Conservation (phyloP, 1,140 invertebrate species). For the Doryteuthis pealeii region DNA sequence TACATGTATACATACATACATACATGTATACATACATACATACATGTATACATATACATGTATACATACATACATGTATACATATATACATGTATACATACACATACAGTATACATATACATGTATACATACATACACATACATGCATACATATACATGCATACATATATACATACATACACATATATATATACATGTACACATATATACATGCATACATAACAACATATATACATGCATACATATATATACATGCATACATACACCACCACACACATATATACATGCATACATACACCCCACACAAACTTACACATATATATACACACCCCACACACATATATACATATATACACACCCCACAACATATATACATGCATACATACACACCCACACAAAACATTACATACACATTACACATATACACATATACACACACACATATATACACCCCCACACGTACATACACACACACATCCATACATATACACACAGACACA, state of each 20-base stretch:
- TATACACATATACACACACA: too few species aligned
- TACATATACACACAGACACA: too few species aligned
- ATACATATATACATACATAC: neutral
- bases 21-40: neutral
- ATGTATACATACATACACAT: neutral
- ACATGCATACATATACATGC: neutral
- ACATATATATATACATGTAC: neutral
- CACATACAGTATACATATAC: neutral
- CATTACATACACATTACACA: neutral
- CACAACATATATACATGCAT: too few species aligned
- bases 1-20: neutral
- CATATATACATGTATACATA: conserved; percentile 2
- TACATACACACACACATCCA: too few species aligned
- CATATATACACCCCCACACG: too few species aligned
- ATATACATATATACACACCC: too few species aligned
- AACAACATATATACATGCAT: neutral
- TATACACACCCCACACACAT: too few species aligned
- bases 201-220: too few species aligned
- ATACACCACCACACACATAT: neutral
- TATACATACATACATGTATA: conserved; percentile 2
- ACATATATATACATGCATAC: neutral
- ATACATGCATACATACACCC: neutral
- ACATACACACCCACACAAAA: too few species aligned
- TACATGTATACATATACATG: neutral
- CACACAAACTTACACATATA: too few species aligned